A percentile compares a stretch with the other conserved stretches of the same genome.
These are phyloP conservation scores for Ischnura elegans DNA, from an alignment of 2,888 invertebrate species.

Conservation along the genomic window DNA sequence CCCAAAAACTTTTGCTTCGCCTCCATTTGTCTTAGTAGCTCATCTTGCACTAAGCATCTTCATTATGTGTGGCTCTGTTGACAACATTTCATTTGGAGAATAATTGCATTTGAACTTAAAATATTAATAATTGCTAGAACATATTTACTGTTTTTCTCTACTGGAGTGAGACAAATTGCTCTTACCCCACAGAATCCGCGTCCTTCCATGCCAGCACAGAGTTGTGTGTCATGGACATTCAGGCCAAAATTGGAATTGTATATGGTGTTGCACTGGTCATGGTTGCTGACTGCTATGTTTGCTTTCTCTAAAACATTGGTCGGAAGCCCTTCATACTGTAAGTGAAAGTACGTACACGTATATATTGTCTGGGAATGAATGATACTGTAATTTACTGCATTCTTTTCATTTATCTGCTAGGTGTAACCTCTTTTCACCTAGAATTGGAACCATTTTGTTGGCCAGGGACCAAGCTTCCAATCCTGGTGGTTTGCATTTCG, in stretches of 20 bases:
- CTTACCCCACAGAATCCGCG: slow-evolving; percentile 8
- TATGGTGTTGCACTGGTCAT: not conserved
- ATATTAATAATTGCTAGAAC: too few species aligned
- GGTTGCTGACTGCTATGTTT: not conserved
- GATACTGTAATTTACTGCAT: not conserved
- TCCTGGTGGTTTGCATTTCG: too few species aligned
- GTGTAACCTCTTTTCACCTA: not conserved
- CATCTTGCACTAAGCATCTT: too few species aligned
- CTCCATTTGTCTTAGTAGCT: too few species aligned
- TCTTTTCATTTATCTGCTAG: not conserved
- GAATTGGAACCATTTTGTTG: not conserved
- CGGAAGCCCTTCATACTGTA: not conserved
- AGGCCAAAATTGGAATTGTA: not conserved
- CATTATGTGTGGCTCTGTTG: too few species aligned
- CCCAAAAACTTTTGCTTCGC: too few species aligned
- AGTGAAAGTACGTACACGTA: too few species aligned
- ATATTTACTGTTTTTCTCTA: too few species aligned
- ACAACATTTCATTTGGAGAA: too few species aligned
- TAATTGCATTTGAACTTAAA: too few species aligned
- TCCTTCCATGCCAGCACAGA: not conserved
- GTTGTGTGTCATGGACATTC: not conserved
- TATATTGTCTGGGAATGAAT: not conserved
- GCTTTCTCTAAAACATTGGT: not conserved
- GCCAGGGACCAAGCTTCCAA: too few species aligned
- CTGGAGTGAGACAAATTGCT: not conserved